phyloP scores from a whole-genome alignment of 1,140 invertebrate genomes.

The Penaeus indicus region DNA sequence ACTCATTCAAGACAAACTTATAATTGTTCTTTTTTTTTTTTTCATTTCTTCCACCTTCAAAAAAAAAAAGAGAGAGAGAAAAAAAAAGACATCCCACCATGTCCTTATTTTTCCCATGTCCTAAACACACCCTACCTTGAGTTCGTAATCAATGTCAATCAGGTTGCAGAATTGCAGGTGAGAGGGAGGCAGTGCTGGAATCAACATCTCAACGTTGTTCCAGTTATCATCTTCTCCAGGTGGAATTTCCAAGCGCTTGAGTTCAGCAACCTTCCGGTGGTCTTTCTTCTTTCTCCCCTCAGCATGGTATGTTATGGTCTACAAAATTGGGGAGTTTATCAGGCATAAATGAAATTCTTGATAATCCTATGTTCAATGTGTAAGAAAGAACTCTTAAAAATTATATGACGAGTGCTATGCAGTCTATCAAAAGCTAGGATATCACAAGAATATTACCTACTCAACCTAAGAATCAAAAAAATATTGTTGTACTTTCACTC shows the following conservation, averaged over 20 bases:
- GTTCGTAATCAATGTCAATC: slow-evolving; percentile 57
- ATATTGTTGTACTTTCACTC: too few species aligned
- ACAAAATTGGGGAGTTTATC: not conserved
- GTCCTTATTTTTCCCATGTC: not conserved
- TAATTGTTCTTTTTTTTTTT: too few species aligned
- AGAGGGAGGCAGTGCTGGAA: slow-evolving; percentile 45
- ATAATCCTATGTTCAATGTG: not conserved
- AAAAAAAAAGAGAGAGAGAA: too few species aligned
- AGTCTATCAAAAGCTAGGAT: too few species aligned
- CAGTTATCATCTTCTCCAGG: slow-evolving; percentile 47
- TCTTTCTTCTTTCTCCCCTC: slow-evolving; percentile 31
- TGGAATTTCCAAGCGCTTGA: slow-evolving; percentile 37
- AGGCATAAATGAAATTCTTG: not conserved
- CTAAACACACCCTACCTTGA: slow-evolving; percentile 27
- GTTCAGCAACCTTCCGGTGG: slow-evolving; percentile 44
- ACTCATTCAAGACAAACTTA: too few species aligned
- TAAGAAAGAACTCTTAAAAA: not conserved
- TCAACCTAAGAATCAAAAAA: too few species aligned
- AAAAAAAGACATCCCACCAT: not conserved
- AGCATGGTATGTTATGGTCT: slow-evolving; percentile 31
- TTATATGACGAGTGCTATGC: too few species aligned
- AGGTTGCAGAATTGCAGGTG: slow-evolving; percentile 48
- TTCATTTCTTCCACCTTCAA: too few species aligned
- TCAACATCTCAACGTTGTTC: slow-evolving; percentile 35
- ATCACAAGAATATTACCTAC: too few species aligned